phyloP scores from a whole-genome alignment of 2,113 vertebrate species.

The Callospermophilus lateralis region DNA sequence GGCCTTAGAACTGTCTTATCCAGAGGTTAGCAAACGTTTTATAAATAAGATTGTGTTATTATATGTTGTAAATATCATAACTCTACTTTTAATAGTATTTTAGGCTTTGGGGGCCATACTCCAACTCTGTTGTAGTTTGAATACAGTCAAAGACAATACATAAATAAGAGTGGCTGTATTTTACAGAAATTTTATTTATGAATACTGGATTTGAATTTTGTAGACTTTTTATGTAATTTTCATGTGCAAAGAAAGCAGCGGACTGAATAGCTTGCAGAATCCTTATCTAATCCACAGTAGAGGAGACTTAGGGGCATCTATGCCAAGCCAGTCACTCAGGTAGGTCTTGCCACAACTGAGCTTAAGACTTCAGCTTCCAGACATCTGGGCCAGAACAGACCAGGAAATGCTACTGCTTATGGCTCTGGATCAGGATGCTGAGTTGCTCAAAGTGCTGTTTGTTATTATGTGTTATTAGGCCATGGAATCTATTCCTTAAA shows the following conservation, averaged over 20 bases:
- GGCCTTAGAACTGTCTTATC: background rate
- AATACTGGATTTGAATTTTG: background rate
- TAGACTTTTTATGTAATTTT: background rate
- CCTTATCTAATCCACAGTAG: background rate
- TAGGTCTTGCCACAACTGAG: background rate
- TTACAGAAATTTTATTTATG: conserved; percentile 24
- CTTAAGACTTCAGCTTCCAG: background rate
- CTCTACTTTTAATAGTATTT: background rate
- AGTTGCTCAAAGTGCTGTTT: background rate
- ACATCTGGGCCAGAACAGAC: background rate
- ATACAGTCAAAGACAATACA: background rate
- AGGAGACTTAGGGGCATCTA: too few species aligned
- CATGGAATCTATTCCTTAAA: background rate
- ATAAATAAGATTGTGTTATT: background rate
- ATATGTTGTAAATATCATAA: background rate
- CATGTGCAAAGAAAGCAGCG: background rate
- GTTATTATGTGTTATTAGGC: background rate
- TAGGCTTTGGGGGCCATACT: background rate
- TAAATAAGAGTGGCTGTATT: background rate
- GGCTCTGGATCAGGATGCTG: background rate
- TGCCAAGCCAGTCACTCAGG: background rate
- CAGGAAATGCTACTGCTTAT: background rate
- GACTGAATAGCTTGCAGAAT: background rate
- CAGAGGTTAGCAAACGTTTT: background rate
- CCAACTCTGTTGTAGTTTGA: background rate